These are phyloP conservation scores for Desmodus rotundus DNA, from an alignment of 2,113 vertebrate species.

Conservation along the genomic window DNA sequence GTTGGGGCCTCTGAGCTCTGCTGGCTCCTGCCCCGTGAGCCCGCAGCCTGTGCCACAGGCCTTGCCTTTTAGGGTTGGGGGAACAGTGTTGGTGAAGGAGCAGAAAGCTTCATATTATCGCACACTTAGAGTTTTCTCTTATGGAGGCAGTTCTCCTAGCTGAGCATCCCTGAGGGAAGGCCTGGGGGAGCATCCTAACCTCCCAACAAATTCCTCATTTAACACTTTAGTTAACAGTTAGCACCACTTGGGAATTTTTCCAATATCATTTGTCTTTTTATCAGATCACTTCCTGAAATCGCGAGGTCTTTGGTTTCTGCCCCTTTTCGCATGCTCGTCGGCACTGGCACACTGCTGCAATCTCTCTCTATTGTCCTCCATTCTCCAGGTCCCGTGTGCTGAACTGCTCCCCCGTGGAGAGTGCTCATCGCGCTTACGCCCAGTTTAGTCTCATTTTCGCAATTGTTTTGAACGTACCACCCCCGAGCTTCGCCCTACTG, in stretches of 20 bases:
- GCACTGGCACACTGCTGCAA: neutral
- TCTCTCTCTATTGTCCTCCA: neutral
- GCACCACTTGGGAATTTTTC: neutral
- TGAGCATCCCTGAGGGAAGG: neutral
- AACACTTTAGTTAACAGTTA: neutral
- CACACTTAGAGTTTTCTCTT: neutral
- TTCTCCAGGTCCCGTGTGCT: neutral
- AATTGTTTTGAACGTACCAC: neutral
- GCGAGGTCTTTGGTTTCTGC: neutral
- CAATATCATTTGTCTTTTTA: neutral
- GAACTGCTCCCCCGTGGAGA: neutral
- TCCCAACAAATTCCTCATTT: neutral
- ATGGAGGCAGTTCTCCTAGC: neutral
- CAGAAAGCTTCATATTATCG: neutral
- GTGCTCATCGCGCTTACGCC: neutral
- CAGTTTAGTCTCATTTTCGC: neutral
- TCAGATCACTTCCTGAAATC: neutral
- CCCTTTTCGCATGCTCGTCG: neutral
- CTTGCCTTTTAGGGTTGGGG: neutral
- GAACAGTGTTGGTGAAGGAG: neutral
- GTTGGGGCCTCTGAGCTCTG: fast-evolving
- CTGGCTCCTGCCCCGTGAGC: neutral
- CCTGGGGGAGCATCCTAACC: neutral
- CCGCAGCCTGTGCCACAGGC: neutral
- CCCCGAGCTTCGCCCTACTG: neutral